A percentile compares a stretch with the other conserved stretches of the same genome.
phyloP scores from a whole-genome alignment of 1,140 invertebrate genomes.

The Hestina assimilis region DNA sequence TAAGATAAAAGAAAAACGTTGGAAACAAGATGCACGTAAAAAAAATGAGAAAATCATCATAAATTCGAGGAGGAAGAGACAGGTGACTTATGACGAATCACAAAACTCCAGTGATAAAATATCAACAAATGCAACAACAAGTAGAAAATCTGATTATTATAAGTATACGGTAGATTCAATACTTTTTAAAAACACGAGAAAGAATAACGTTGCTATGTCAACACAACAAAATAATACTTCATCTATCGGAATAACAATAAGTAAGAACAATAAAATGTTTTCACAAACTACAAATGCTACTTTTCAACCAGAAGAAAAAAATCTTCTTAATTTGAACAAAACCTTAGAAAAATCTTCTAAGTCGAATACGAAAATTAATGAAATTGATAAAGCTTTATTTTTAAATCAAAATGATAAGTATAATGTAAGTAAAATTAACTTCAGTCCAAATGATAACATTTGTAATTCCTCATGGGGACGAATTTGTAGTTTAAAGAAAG shows the following conservation, averaged over 20 bases:
- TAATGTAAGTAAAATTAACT: neutral
- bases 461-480: conserved; percentile 19
- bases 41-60: neutral
- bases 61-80: conserved; percentile 2
- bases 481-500: conserved; percentile 28
- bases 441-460: neutral
- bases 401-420: conserved; percentile 1
- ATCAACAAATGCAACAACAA: neutral
- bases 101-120: neutral
- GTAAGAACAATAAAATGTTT: too few species aligned
- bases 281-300: too few species aligned
- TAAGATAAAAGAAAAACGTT: conserved; percentile 10
- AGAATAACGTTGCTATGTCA: neutral
- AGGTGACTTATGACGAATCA: neutral
- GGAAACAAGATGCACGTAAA: neutral
- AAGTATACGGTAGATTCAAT: neutral
- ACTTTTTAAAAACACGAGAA: neutral
- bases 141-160: neutral
- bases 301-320: too few species aligned
- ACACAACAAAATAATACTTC: neutral
- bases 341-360: neutral
- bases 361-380: too few species aligned
- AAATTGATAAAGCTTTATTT: too few species aligned
- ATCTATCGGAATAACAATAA: too few species aligned
- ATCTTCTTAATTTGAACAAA: too few species aligned